Percentiles rank a stretch among this genome's conserved stretches.
These are phyloP conservation scores for Metaphire vulgaris DNA, from an alignment of 1,140 invertebrate species.

Conservation along the genomic window DNA sequence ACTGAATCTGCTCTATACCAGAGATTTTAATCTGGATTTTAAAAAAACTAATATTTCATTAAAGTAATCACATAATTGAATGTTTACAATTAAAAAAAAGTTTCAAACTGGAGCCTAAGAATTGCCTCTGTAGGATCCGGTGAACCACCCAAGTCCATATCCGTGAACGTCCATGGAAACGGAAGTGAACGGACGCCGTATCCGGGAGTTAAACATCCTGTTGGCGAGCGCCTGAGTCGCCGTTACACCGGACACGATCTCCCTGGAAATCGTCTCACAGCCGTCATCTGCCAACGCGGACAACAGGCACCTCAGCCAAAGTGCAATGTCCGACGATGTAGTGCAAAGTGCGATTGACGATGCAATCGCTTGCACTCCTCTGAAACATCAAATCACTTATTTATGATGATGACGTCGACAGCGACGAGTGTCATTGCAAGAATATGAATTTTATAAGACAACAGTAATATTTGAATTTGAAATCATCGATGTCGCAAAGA, in stretches of 20 bases:
- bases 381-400: too few species aligned
- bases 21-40: too few species aligned
- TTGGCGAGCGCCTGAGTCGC: background rate
- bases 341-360: background rate
- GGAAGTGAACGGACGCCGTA: background rate
- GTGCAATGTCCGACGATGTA: background rate
- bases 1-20: too few species aligned
- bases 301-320: background rate
- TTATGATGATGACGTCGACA: too few species aligned
- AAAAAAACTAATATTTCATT: too few species aligned
- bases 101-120: too few species aligned
- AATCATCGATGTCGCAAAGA: too few species aligned
- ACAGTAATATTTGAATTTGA: too few species aligned
- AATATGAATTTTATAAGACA: too few species aligned
- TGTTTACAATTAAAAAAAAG: too few species aligned
- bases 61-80: too few species aligned
- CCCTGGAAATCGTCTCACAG: background rate
- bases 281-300: background rate
- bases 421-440: too few species aligned
- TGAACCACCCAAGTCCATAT: background rate
- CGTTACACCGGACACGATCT: background rate
- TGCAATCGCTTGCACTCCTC: background rate
- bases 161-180: background rate
- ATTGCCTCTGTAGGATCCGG: background rate
- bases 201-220: background rate